phyloP scores from a whole-genome alignment of 2,113 vertebrate species.

The Galemys pyrenaicus region DNA sequence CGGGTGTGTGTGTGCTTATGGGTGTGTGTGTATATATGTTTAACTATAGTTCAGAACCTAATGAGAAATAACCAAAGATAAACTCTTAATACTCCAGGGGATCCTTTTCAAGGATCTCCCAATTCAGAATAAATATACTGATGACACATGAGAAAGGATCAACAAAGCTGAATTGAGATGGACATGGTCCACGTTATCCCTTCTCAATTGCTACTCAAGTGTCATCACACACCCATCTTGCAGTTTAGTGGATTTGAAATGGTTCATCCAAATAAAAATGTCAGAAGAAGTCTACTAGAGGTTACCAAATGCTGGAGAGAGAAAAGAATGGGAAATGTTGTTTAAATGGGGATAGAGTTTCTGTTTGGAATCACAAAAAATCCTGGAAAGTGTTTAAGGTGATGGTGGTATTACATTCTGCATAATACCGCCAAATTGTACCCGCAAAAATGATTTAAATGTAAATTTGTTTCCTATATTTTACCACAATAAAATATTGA shows the following conservation, averaged over 20 bases:
- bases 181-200: not conserved
- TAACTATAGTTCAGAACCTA: not conserved
- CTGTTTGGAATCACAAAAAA: not conserved
- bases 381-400: not conserved
- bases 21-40: not conserved
- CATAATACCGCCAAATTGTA: not conserved
- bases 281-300: not conserved
- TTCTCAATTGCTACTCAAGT: not conserved
- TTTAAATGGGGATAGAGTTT: not conserved
- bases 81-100: not conserved
- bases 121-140: not conserved
- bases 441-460: not conserved
- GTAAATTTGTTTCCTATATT: not conserved
- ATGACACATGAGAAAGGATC: not conserved
- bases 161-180: not conserved
- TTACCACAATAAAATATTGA: not conserved
- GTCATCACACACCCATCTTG: too few species aligned
- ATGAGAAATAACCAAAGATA: not conserved
- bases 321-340: not conserved
- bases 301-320: not conserved
- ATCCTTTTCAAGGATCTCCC: not conserved
- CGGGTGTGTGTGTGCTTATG: not conserved
- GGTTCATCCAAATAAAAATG: not conserved
- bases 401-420: not conserved
- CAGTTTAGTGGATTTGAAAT: not conserved